Evolutionary conservation across 2,888 invertebrate genomes (phyloP), one percentile per base, ranked within the genome.

Genomic region (Pachycephus smyrnensis): DNA sequence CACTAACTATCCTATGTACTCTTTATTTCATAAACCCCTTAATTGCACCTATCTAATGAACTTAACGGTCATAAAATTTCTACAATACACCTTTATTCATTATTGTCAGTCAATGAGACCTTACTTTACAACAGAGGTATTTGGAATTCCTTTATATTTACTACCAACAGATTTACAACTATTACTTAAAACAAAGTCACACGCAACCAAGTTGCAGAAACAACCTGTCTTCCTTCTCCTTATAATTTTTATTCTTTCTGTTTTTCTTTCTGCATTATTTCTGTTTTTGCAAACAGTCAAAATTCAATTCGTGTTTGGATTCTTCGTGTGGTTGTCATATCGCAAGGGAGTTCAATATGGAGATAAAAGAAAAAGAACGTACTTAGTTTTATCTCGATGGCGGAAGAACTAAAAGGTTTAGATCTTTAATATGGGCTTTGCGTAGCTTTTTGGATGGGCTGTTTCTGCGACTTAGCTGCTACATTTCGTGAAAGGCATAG

Each of bases 381-480:
- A 71, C 12, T 71, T 32, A 71, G 31, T 31, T 71, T 71, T 71
- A 31, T 71, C 71, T 55, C 55, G 23, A 23, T 55, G 55, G 55
- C 55, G 55, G 55, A 55, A 55, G 55, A 55, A 55, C 55, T 55
- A 55, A 55, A 55, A 55, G 55, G 55, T 55, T 55, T 55, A 55
- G 55, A 55, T 55, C 55, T 55, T 55, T 23, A 55, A 55, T 23
- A 23, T 55, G 55, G 55, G 55, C 23, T 55, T 55, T 55, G 55
- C 23, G 55, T 55, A 55, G 55, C 23, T 55, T 23, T 55, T 55
- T 55, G 55, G 55, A 55, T 55, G 69, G 76, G 79, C 77, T 77
- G 86, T 88, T 87, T 87, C 87, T 86, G 88, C 84, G 84, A 84
- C 87, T 90, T 87, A 80, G 81, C 82, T 87, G 82, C 80, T 82